Evolutionary conservation across 1,140 invertebrate species (phyloP).

Genomic region (Pectinophora gossypiella): DNA sequence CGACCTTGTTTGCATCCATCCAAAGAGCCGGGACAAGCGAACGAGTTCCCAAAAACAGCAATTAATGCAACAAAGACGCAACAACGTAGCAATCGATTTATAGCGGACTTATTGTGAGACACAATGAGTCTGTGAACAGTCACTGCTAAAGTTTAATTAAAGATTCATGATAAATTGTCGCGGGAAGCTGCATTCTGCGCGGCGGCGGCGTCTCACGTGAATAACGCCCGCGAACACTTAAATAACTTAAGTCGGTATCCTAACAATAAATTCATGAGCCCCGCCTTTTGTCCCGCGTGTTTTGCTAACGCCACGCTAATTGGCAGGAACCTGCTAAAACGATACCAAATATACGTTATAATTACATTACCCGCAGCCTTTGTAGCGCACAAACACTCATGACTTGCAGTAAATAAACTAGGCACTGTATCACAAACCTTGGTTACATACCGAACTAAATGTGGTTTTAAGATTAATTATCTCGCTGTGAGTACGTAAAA

Average conservation of each 20-base stretch:
- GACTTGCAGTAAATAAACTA: background rate
- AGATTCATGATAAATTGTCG: slow-evolving; percentile 74
- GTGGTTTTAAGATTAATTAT: background rate
- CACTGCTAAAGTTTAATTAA: slow-evolving; percentile 71
- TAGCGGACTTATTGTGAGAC: slow-evolving; percentile 40
- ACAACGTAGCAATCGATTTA: slow-evolving; percentile 36
- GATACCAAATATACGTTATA: slow-evolving; percentile 44
- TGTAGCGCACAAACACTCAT: background rate
- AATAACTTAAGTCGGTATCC: slow-evolving; percentile 70
- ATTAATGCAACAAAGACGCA: slow-evolving; percentile 7
- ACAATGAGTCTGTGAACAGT: slow-evolving; percentile 52
- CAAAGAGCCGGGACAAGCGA: no score
- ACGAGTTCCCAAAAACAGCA: slow-evolving; percentile 2
- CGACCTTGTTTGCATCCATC: no score
- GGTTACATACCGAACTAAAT: background rate
- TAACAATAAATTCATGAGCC: slow-evolving; percentile 70
- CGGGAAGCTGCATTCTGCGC: slow-evolving; percentile 65
- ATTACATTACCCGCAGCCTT: slow-evolving; percentile 4
- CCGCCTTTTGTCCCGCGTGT: slow-evolving; percentile 47
- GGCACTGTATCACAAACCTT: background rate
- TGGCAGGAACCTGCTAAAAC: slow-evolving; percentile 64
- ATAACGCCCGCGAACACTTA: slow-evolving; percentile 66
- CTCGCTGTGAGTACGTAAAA: background rate
- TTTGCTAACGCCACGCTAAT: slow-evolving; percentile 59
- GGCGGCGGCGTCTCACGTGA: slow-evolving; percentile 59